Conservation (phyloP, 2,888 invertebrate species). For the Ischnus inquisitorius region DNA sequence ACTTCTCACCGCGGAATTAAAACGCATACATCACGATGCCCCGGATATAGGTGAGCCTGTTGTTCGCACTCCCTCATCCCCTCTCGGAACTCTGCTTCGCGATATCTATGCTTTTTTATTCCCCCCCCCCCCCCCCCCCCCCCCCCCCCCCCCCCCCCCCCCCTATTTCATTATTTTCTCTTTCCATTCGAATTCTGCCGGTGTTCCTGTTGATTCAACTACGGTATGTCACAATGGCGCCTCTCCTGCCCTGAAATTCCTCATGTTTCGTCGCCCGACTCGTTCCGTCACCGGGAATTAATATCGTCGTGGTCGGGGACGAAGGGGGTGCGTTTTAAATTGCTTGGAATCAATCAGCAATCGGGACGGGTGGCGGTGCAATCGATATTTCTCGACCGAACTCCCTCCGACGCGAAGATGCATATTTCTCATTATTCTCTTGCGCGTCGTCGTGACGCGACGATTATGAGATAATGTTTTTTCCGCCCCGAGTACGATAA, state of each 20-base stretch:
- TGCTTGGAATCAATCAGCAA: constrained; percentile 65
- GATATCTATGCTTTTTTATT: constrained; percentile 45
- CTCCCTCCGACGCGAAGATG: not conserved
- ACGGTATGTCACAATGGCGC: constrained; percentile 22
- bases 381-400: constrained; percentile 37
- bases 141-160: too few relatives aligned
- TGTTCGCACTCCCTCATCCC: constrained; percentile 68
- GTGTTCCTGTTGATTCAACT: constrained; percentile 7
- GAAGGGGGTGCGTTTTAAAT: constrained; percentile 50
- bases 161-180: constrained; percentile 23
- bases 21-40: constrained; percentile 81
- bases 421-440: not conserved
- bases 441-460: not conserved
- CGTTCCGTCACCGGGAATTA: constrained; percentile 62
- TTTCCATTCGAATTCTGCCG: constrained; percentile 17
- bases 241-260: constrained; percentile 28
- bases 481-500: not conserved
- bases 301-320: constrained; percentile 51
- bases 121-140: too few relatives aligned
- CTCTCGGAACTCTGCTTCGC: constrained; percentile 51
- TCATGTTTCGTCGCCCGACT: constrained; percentile 6
- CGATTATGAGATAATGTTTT: not conserved
- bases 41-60: constrained; percentile 72
- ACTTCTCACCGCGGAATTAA: constrained; percentile 80
- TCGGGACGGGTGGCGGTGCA: constrained; percentile 32